phyloP scores from a whole-genome alignment of 2,888 invertebrate species.

The Pammene aurita region DNA sequence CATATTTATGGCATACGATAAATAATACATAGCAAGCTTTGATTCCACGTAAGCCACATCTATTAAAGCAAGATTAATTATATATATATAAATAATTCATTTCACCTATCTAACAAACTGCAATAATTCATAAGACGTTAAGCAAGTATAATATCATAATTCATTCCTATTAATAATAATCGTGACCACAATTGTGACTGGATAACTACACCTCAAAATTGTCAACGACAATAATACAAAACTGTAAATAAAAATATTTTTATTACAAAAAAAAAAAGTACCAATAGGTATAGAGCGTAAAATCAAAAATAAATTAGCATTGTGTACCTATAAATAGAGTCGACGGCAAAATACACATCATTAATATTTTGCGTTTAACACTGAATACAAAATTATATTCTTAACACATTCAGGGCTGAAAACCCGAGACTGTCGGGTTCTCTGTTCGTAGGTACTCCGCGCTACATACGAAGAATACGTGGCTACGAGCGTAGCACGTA shows the following conservation, averaged over 20 bases:
- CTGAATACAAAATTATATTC: too few relatives aligned
- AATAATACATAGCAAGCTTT: constrained; percentile 3
- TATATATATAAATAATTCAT: not conserved
- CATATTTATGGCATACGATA: too few relatives aligned
- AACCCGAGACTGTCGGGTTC: too few relatives aligned
- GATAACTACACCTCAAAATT: not conserved
- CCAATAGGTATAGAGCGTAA: not conserved
- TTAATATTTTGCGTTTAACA: too few relatives aligned
- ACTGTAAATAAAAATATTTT: not conserved
- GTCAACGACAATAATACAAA: not conserved
- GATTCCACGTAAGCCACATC: constrained; percentile 8
- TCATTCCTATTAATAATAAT: constrained; percentile 11
- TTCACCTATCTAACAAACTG: not conserved
- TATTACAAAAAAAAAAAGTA: not conserved
- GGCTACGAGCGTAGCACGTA: too few relatives aligned
- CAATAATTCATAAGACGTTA: not conserved
- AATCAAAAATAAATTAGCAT: too few relatives aligned
- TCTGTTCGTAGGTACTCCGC: too few relatives aligned
- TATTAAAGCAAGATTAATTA: constrained; percentile 27
- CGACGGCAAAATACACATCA: too few relatives aligned
- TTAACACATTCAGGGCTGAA: too few relatives aligned
- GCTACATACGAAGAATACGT: too few relatives aligned
- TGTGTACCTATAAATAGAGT: too few relatives aligned
- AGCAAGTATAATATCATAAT: constrained; percentile 9
- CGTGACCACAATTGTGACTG: constrained; percentile 18